Evolutionary conservation across 2,797 vertebrate species (phyloP), one percentile per base, ranked within the genome.

Genomic region (Otolemur crassicaudatus): DNA sequence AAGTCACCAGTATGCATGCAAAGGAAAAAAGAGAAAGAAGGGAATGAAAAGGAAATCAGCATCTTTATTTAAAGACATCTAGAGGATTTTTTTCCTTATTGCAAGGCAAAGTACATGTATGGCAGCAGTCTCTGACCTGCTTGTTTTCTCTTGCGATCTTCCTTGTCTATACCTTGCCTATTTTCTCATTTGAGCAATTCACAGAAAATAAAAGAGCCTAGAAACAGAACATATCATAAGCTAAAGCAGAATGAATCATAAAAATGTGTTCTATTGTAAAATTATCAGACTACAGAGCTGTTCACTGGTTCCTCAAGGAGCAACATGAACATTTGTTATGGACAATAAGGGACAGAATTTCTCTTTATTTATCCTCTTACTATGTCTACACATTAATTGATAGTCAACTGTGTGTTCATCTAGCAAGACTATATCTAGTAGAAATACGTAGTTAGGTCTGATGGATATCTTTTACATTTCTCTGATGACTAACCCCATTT

Each of bases 181-280:
- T 86, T 80, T 96, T 95, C 83, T 88, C 79, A 88, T 94, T 65
- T 61, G 88, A 94, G 11, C 53, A 88, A 37, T 83, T 90, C 56
- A 79, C 12, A 77, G 70, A 80, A 3, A 92, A 94, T 58, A 80
- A 73, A 10, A 75, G 12, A 75, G 2, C 63, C 40, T 2, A 70
- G 58, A 75, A 13, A 89, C 19, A 81, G 60, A 95, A 49, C 5
- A 34, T 60, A 40, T 13, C 22, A 0, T 7, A 63, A n/a, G 31
- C 40, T n/a, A 56, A 63, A 77, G 79, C 34, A 22, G 49, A 95
- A 80, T 6, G 25, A 82, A 27, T 73, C 22, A 23, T 53, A 17
- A 49, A 85, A 86, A 72, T 34, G 16, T 58, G 58, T 81, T 84
- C 34, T 76, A 7, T 25, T 76, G 27, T 43, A 86, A 3, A 75